phyloP scores from a whole-genome alignment of 2,888 invertebrate genomes.

The Yponomeuta sedellus region DNA sequence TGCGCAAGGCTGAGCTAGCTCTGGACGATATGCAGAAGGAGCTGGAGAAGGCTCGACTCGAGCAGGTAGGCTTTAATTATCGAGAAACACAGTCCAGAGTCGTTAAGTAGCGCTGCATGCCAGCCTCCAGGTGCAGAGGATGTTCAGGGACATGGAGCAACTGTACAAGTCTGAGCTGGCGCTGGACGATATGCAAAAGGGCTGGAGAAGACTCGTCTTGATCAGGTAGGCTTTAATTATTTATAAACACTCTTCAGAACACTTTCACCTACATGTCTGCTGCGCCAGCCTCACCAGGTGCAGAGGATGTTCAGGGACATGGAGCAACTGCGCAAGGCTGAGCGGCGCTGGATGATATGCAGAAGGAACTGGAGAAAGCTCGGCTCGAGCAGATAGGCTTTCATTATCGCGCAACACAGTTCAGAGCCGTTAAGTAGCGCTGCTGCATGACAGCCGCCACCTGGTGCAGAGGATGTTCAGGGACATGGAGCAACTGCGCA shows the following conservation, averaged over 20 bases:
- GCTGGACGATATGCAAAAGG: slow-evolving; percentile 90
- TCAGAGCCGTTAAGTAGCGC: slow-evolving; percentile 65
- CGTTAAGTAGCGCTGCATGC: slow-evolving; percentile 79
- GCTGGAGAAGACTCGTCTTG: slow-evolving; percentile 88
- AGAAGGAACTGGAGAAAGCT: slow-evolving; percentile 89
- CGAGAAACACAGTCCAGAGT: neutral
- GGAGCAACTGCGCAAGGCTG: slow-evolving; percentile 93
- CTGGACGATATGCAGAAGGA: slow-evolving; percentile 90
- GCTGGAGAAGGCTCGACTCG: slow-evolving; percentile 88
- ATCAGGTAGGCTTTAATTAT: slow-evolving; percentile 59
- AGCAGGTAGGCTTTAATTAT: slow-evolving; percentile 60
- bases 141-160: slow-evolving; percentile 94
- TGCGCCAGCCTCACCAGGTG: slow-evolving; percentile 89
- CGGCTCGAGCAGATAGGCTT: slow-evolving; percentile 79
- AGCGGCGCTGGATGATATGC: slow-evolving; percentile 89
- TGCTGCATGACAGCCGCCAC: too few relatives aligned
- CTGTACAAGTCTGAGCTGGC: slow-evolving; percentile 90
- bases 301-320: slow-evolving; percentile 95
- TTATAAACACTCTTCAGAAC: too few relatives aligned
- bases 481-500: slow-evolving; percentile 88
- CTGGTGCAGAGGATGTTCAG: slow-evolving; percentile 90
- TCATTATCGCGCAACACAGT: neutral
- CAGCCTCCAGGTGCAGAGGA: slow-evolving; percentile 79
- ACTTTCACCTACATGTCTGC: too few relatives aligned
- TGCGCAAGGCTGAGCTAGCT: slow-evolving; percentile 92